phyloP scores from a whole-genome alignment of 2,888 invertebrate genomes.

The Tenthredo livida region DNA sequence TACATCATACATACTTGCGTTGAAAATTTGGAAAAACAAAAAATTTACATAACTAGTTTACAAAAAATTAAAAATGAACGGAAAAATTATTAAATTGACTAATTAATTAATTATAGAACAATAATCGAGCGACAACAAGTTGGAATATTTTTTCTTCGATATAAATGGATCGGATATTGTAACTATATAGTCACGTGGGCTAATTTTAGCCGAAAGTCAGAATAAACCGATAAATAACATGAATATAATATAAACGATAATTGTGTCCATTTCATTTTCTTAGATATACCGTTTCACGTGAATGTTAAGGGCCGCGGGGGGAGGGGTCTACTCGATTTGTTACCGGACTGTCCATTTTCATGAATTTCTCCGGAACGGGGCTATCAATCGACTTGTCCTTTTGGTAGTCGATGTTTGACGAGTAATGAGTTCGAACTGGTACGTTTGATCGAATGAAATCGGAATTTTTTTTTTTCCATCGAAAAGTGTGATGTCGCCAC shows the following conservation, averaged over 20 bases:
- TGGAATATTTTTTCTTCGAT: neutral
- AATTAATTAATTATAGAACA: neutral
- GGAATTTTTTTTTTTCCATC: too few species aligned
- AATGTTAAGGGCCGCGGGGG: too few species aligned
- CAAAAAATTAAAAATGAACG: neutral
- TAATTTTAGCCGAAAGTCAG: neutral
- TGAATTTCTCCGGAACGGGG: too few species aligned
- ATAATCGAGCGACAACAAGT: neutral
- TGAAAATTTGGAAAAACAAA: too few species aligned
- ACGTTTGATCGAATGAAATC: too few species aligned
- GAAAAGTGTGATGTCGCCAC: too few species aligned
- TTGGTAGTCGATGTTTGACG: too few species aligned
- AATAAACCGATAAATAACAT: neutral
- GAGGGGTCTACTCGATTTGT: too few species aligned
- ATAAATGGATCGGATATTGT: neutral
- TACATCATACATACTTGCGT: slow-evolving; percentile 20
- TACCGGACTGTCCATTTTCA: too few species aligned
- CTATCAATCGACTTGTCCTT: too few species aligned
- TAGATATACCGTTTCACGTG: neutral
- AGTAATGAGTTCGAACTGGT: too few species aligned
- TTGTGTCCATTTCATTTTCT: neutral
- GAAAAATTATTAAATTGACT: neutral
- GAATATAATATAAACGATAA: neutral
- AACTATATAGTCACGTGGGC: neutral
- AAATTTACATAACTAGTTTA: too few species aligned